phyloP scores from a whole-genome alignment of 2,888 invertebrate species.

The Chrysolina oricalcia region DNA sequence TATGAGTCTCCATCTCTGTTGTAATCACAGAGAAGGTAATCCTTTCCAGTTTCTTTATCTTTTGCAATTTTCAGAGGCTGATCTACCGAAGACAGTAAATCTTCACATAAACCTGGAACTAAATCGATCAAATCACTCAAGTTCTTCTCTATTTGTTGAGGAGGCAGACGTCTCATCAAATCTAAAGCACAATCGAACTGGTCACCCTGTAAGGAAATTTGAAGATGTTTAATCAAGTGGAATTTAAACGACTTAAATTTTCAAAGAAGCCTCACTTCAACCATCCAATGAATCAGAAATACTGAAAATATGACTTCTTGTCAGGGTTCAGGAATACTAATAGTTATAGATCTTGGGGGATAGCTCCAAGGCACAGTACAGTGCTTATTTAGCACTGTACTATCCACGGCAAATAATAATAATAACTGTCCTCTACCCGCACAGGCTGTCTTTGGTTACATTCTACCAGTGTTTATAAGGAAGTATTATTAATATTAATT shows the following conservation, averaged over 20 bases:
- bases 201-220: conserved; percentile 81
- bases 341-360: too few relatives aligned
- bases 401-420: too few relatives aligned
- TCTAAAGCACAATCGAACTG: conserved; percentile 99
- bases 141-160: conserved; percentile 99
- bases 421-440: too few relatives aligned
- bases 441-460: too few relatives aligned
- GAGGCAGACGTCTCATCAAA: conserved; percentile 98
- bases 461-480: too few relatives aligned
- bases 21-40: conserved; percentile 98
- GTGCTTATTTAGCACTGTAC: too few relatives aligned
- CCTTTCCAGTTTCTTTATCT: conserved; percentile 95
- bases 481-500: too few relatives aligned
- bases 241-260: conserved; percentile 6
- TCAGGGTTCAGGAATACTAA: too few relatives aligned
- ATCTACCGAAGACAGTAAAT: conserved; percentile 84
- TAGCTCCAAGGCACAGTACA: too few relatives aligned
- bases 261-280: too few relatives aligned
- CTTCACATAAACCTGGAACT: conserved; percentile 96
- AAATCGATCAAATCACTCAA: conserved; percentile 97
- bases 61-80: conserved; percentile 92
- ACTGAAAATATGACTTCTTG: too few relatives aligned
- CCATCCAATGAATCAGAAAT: too few relatives aligned
- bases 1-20: conserved; percentile 95
- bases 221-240: background rate